A percentile compares a stretch with the other conserved stretches of the same genome.
Conservation (phyloP, 2,888 invertebrate species). For the Drosophila trichaetosa region DNA sequence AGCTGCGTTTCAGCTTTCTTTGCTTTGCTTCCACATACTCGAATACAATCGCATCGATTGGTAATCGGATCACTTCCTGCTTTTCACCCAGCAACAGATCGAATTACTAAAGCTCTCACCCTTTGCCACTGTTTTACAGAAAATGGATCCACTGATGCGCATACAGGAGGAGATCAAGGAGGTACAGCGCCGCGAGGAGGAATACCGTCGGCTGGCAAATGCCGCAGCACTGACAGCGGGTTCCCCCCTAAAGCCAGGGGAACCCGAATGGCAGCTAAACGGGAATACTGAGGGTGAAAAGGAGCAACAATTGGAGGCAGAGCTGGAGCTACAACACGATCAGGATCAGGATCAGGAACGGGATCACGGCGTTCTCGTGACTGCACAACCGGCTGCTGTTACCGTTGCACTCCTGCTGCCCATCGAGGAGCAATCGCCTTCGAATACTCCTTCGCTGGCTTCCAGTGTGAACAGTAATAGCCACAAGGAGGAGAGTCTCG, state of each 20-base stretch:
- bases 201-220: slow-evolving; percentile 87
- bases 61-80: slow-evolving; percentile 54
- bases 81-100: slow-evolving; percentile 7
- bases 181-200: slow-evolving; percentile 93
- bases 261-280: slow-evolving; percentile 37
- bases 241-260: slow-evolving; percentile 31
- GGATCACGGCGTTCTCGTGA: slow-evolving; percentile 57
- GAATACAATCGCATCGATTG: slow-evolving; percentile 51
- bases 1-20: slow-evolving; percentile 12
- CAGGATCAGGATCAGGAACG: slow-evolving; percentile 2
- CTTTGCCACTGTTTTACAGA: slow-evolving; percentile 86
- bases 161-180: slow-evolving; percentile 96
- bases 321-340: not conserved
- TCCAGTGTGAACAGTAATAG: slow-evolving; percentile 79
- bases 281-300: not conserved
- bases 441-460: slow-evolving; percentile 75
- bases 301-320: slow-evolving; percentile 38
- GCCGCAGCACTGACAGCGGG: slow-evolving; percentile 36
- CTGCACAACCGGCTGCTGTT: slow-evolving; percentile 60
- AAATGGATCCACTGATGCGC: slow-evolving; percentile 90
- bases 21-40: slow-evolving; percentile 40
- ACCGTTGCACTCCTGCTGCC: slow-evolving; percentile 57
- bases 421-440: slow-evolving; percentile 75
- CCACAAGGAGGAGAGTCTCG: slow-evolving; percentile 81
- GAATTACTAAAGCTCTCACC: slow-evolving; percentile 18